These are phyloP conservation scores for Indri indri DNA, from an alignment of 2,113 vertebrate genomes.

Conservation along the genomic window DNA sequence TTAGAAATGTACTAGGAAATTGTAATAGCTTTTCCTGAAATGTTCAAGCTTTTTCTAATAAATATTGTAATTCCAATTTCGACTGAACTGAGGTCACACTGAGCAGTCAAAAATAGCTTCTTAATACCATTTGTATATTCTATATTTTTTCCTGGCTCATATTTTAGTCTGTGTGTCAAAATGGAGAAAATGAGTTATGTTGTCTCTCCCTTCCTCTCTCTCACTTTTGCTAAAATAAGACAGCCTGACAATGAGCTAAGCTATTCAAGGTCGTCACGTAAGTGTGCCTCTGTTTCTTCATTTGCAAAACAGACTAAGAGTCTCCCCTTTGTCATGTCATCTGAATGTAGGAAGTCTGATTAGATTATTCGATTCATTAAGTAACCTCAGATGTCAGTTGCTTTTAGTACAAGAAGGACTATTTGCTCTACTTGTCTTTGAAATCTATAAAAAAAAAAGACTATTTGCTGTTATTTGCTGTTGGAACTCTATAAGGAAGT, in stretches of 20 bases:
- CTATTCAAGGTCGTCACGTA: not conserved
- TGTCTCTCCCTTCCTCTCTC: not conserved
- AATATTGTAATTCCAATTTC: conserved; percentile 66
- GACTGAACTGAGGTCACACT: conserved; percentile 37
- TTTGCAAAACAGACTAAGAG: not conserved
- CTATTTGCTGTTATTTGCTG: not conserved
- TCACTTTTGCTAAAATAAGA: conserved; percentile 13
- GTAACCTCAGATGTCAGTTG: not conserved
- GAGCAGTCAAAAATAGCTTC: conserved; percentile 58
- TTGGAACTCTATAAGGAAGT: not conserved
- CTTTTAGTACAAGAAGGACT: not conserved
- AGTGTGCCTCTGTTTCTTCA: not conserved
- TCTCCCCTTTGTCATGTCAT: not conserved
- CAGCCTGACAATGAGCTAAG: not conserved
- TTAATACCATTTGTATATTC: conserved; percentile 45
- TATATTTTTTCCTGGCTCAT: conserved; percentile 43
- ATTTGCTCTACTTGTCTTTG: not conserved
- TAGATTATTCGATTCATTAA: not conserved
- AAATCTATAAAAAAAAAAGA: not conserved
- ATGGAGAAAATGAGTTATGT: conserved; percentile 34
- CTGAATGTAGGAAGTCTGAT: not conserved
- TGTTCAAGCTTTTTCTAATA: conserved; percentile 54
- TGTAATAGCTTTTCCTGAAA: conserved; percentile 61
- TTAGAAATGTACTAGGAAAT: conserved; percentile 56
- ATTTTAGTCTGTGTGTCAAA: conserved; percentile 56